Conservation (phyloP, 2,113 vertebrate genomes). For the Entelurus aequoreus region DNA sequence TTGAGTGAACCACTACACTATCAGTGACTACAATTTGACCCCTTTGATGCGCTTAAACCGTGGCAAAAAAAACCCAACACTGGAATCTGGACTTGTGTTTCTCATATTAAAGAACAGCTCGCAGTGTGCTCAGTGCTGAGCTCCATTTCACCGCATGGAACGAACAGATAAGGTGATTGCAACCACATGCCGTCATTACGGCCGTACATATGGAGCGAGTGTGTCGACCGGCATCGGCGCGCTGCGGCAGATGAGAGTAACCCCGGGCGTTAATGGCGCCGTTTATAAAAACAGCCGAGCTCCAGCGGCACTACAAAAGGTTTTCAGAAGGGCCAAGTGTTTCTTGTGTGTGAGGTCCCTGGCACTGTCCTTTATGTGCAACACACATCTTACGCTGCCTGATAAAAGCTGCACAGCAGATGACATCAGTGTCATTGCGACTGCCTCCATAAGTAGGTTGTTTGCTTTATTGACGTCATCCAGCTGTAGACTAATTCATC, state of each 20-base stretch:
- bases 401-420: conserved; percentile 61
- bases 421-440: conserved; percentile 44
- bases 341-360: conserved; percentile 61
- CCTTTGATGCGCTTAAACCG: neutral
- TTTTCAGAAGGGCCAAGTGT: conserved; percentile 22
- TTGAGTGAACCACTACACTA: too few relatives aligned
- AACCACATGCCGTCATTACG: conserved; percentile 64
- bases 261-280: conserved; percentile 59
- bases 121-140: conserved; percentile 14
- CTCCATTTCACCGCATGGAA: conserved; percentile 57
- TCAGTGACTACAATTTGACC: too few relatives aligned
- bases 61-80: conserved; percentile 6
- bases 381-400: conserved; percentile 27
- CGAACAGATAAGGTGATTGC: conserved; percentile 56
- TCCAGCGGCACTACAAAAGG: conserved; percentile 52
- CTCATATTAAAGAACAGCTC: conserved; percentile 18
- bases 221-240: conserved; percentile 51
- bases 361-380: conserved; percentile 25
- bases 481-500: conserved; percentile 4
- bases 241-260: conserved; percentile 32
- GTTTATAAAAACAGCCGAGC: conserved; percentile 51
- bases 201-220: conserved; percentile 60
- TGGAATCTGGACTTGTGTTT: conserved; percentile 1
- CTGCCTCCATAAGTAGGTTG: conserved; percentile 12
- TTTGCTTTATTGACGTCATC: conserved; percentile 5